Base-by-base conservation (phyloP, 2,888 invertebrate species). In the Oscheius sp. region DNA sequence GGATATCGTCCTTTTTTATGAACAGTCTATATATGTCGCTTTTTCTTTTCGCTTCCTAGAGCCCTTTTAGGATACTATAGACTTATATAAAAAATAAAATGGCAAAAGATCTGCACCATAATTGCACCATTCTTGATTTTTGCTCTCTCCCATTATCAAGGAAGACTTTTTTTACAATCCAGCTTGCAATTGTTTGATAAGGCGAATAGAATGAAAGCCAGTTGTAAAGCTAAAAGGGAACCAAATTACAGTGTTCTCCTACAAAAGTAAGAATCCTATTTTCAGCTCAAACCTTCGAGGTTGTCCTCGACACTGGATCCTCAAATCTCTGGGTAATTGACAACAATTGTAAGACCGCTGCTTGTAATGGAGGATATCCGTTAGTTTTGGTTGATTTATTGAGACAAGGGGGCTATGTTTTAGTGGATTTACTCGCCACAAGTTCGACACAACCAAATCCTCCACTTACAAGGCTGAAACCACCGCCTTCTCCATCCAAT, bases 251-350 rank as follows among this genome's bases (percentile, higher is more conserved):
- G n/a, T n/a, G n/a, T n/a, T n/a, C n/a, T n/a, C n/a, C n/a, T n/a
- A n/a, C n/a, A n/a, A n/a, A n/a, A n/a, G n/a, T 12, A 42, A 3
- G 17, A 15, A 12, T 3, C 12, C 12, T 6, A 52, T 52, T 33
- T 55, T 55, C 55, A 55, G 61, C 74, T 8, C 83, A 82, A 68
- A 67, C 67, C 68, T 74, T 79, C 65, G 78, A 75, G 63, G 72
- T 82, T 52, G 80, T 81, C 33, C 65, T 80, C 39, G 83, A 83
- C 65, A 83, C 83, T 31, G 82, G 82, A 69, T 80, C 80, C 27
- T 79, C 81, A 61, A 82, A 82, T 71, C 67, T 82, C 33, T 82
- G 82, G 82, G 81, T 82, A 10, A 82, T 82, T 37, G 81, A 82
- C 69, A 73, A 78, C 63, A 69, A 65, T 10, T 82, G 82, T 73